phyloP scores from a whole-genome alignment of 2,888 invertebrate genomes.

The Cephus spinipes region DNA sequence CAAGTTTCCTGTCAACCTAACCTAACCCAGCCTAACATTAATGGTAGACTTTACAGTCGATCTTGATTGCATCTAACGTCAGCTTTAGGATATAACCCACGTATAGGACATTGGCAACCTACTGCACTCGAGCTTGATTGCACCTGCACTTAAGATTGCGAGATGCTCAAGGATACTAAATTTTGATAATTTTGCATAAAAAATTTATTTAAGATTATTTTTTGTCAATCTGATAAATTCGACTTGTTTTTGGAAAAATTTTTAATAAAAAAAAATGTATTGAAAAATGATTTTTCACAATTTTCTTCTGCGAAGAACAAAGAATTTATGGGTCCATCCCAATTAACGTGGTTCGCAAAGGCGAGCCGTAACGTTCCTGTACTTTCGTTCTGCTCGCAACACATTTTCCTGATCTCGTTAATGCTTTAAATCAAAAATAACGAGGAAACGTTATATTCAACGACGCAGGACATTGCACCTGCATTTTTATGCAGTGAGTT shows the following conservation, averaged over 20 bases:
- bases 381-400: too few relatives aligned
- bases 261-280: too few relatives aligned
- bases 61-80: not conserved
- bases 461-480: not conserved
- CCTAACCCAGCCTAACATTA: too few relatives aligned
- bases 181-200: too few relatives aligned
- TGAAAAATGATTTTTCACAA: too few relatives aligned
- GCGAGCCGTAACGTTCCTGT: too few relatives aligned
- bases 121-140: not conserved
- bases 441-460: slow-evolving; percentile 39
- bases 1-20: too few relatives aligned
- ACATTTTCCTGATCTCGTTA: slow-evolving; percentile 42
- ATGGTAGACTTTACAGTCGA: not conserved
- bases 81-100: not conserved
- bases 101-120: too few relatives aligned
- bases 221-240: too few relatives aligned
- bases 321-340: slow-evolving; percentile 2
- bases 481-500: not conserved
- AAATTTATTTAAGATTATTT: too few relatives aligned
- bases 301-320: not conserved
- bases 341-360: not conserved
- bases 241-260: too few relatives aligned
- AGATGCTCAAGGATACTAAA: too few relatives aligned
- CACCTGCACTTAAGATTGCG: not conserved
- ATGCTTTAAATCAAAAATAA: slow-evolving; percentile 54